Evolutionary conservation across 2,113 vertebrate species (phyloP), one percentile per base, ranked within the genome.

Genomic region (Laticauda colubrina): DNA sequence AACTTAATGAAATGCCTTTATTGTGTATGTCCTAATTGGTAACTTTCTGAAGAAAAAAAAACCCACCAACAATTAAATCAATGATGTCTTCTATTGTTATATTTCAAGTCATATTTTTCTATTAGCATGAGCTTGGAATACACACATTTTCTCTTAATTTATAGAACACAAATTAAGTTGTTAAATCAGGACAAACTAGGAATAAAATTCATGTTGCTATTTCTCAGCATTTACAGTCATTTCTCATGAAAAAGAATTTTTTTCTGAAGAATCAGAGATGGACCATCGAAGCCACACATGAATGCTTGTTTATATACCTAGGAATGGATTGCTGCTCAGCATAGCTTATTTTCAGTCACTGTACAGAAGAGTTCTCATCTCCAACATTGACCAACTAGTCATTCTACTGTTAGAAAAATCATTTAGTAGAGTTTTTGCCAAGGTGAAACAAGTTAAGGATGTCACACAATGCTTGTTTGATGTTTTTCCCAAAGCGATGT

Each of bases 401-500:
- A 87, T 54, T 88, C 29, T 4, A 54, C 0, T 87, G 34, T 81
- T 85, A 92, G 10, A 91, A 11, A 81, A 4, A 89, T 98, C 97
- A 99, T 95, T 98, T 98, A 87, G 97, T 98, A 61, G 97, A 98
- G 75, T 98, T 98, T 29, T 93, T 51, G 55, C 1, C 12, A 10
- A 95, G 23, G 88, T 97, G 95, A 93, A 99, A 99, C 90, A 99
- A 97, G 88, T 23, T 69, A 95, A 98, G 95, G 23, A 99, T 98
- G 89, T 99, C 99, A 15, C 96, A 59, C 99, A 99, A 97, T 43
- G 99, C 98, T 91, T 98, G 97, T 92, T n/a, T 95, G 95, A 99
- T 97, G 96, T 99, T 97, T 94, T 39, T 89, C 18, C 99, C 99
- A 26, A 99, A 99, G 56, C 99, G 99, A 89, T 99, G 99, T 0